These are phyloP conservation scores for Thysanoteuthis rhombus DNA, from an alignment of 2,888 invertebrate species.

Conservation along the genomic window DNA sequence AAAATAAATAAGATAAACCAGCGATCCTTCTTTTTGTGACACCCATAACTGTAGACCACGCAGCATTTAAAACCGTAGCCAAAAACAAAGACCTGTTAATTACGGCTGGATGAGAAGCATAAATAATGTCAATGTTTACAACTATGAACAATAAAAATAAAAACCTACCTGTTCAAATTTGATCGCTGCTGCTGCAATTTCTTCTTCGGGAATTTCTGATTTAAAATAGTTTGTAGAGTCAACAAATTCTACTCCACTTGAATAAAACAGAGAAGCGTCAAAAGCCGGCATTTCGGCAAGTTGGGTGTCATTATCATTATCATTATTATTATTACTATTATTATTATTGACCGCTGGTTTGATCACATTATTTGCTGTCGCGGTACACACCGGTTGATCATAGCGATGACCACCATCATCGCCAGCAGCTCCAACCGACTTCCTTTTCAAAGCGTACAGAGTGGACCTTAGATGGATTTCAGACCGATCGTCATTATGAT, in stretches of 20 bases:
- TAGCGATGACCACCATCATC: neutral
- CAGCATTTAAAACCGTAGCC: too few relatives aligned
- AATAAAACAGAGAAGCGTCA: neutral
- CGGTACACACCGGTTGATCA: neutral
- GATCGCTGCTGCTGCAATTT: neutral
- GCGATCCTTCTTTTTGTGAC: too few relatives aligned
- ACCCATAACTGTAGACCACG: too few relatives aligned
- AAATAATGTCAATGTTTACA: too few relatives aligned
- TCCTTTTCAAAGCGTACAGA: neutral
- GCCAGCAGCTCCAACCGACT: neutral
- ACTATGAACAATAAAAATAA: too few relatives aligned
- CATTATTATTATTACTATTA: too few relatives aligned
- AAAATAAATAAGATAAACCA: too few relatives aligned
- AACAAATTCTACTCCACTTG: neutral
- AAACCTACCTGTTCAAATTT: neutral
- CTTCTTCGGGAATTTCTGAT: neutral
- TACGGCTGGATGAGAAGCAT: too few relatives aligned
- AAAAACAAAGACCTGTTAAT: too few relatives aligned
- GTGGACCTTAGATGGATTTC: neutral
- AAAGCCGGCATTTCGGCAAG: neutral
- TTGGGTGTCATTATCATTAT: neutral
- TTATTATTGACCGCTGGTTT: neutral
- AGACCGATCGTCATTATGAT: neutral
- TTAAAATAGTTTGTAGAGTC: neutral
- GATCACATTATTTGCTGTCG: neutral